Evolutionary conservation across 2,113 vertebrate species (phyloP).

Genomic region (Chaenocephalus aceratus): DNA sequence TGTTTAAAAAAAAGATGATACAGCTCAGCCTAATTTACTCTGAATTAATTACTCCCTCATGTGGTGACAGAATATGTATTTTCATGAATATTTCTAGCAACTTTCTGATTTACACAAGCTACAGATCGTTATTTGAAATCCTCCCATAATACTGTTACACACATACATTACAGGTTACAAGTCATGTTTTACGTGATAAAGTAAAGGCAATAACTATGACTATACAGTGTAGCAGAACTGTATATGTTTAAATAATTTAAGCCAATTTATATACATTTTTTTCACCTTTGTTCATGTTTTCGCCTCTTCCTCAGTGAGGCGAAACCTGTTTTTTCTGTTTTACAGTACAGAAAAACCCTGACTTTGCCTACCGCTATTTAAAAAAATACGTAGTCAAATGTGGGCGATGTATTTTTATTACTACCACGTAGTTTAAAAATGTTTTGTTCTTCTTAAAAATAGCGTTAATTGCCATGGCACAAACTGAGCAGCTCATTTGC

Average conservation of each 20-base stretch:
- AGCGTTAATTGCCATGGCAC: neutral
- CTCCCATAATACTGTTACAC: neutral
- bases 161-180: constrained; percentile 6
- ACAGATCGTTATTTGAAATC: neutral
- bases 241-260: neutral
- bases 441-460: neutral
- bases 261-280: neutral
- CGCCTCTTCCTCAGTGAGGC: too few relatives aligned
- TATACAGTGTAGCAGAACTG: neutral
- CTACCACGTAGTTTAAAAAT: constrained; percentile 1
- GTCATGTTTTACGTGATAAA: neutral
- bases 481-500: constrained; percentile 14
- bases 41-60: constrained; percentile 66
- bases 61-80: constrained; percentile 47
- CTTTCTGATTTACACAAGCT: constrained; percentile 29
- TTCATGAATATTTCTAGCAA: constrained; percentile 49
- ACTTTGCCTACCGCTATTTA: neutral
- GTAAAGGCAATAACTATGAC: neutral
- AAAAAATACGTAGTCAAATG: neutral
- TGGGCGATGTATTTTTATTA: neutral
- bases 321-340: too few relatives aligned
- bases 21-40: constrained; percentile 53
- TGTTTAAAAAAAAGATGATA: constrained; percentile 6
- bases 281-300: neutral
- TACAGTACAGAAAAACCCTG: too few relatives aligned